Conservation (phyloP, 1,140 invertebrate genomes). For the Hylyphantes graminicola region DNA sequence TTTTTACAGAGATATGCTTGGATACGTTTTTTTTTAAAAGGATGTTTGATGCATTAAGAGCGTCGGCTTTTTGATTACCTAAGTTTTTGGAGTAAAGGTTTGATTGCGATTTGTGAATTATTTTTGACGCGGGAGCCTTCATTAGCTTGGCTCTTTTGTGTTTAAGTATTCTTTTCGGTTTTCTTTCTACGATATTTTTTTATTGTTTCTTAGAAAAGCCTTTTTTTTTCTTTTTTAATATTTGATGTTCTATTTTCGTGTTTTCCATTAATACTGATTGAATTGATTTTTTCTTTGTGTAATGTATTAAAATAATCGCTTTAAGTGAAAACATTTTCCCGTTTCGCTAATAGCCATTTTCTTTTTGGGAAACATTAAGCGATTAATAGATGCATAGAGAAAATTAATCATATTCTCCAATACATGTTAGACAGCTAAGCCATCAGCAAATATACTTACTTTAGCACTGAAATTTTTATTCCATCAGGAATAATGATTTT, state of each 20-base stretch:
- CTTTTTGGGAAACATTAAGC: constrained; percentile 28
- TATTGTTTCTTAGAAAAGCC: neutral
- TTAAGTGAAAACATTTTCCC: constrained; percentile 38
- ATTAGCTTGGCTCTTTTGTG: constrained; percentile 34
- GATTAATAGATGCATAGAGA: constrained; percentile 32
- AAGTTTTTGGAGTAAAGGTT: constrained; percentile 51
- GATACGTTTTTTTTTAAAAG: neutral
- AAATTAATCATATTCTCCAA: constrained; percentile 19
- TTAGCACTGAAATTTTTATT: too few species aligned
- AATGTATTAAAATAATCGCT: constrained; percentile 36
- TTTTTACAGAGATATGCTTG: constrained; percentile 37
- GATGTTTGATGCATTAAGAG: constrained; percentile 21
- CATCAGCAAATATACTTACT: too few species aligned
- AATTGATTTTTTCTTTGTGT: constrained; percentile 31
- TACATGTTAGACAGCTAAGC: too few species aligned
- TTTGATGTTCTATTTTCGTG: constrained; percentile 7
- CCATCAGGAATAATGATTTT: too few species aligned
- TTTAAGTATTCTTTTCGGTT: neutral
- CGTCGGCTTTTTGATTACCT: constrained; percentile 47
- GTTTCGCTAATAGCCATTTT: constrained; percentile 38
- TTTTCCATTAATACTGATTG: constrained; percentile 47
- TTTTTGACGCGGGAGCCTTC: constrained; percentile 43
- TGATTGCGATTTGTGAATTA: constrained; percentile 56
- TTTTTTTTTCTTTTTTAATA: neutral
- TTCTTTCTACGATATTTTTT: neutral